Evolutionary conservation across 2,113 vertebrate species (phyloP).

Genomic region (Propithecus coquereli): DNA sequence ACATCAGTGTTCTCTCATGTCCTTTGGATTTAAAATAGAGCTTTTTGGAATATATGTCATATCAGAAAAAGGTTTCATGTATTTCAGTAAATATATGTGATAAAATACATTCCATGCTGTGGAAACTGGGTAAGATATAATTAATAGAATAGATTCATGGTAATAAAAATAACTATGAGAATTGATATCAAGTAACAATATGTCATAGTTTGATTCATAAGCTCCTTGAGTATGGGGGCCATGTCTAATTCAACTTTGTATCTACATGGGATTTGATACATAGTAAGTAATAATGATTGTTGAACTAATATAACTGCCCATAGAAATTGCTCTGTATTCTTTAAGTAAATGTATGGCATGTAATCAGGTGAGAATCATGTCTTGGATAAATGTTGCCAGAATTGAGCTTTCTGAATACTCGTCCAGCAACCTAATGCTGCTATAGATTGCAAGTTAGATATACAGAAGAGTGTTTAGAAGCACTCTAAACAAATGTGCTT

Average conservation of each 20-base stretch:
- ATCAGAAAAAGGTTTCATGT: not conserved
- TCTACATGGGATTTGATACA: not conserved
- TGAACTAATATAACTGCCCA: not conserved
- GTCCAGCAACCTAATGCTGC: not conserved
- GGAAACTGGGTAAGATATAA: not conserved
- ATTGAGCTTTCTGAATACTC: not conserved
- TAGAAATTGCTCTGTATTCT: not conserved
- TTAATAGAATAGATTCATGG: not conserved
- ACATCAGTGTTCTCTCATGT: not conserved
- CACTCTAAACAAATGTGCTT: not conserved
- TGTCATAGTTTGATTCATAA: slow-evolving; percentile 25
- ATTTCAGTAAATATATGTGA: not conserved
- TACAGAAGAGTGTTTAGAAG: not conserved
- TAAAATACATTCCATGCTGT: not conserved
- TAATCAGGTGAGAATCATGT: not conserved
- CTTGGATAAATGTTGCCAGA: not conserved
- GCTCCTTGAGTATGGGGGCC: not conserved
- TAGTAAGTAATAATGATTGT: not conserved
- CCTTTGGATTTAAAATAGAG: not conserved
- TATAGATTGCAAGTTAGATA: not conserved
- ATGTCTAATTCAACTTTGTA: slow-evolving; percentile 39
- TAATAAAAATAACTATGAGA: not conserved
- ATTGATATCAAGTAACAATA: slow-evolving; percentile 18
- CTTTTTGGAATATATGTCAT: not conserved
- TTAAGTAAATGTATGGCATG: not conserved